Evolutionary conservation across 2,888 invertebrate species (phyloP), one percentile per base, ranked within the genome.

Genomic region (Troglohyphantes excavatus): DNA sequence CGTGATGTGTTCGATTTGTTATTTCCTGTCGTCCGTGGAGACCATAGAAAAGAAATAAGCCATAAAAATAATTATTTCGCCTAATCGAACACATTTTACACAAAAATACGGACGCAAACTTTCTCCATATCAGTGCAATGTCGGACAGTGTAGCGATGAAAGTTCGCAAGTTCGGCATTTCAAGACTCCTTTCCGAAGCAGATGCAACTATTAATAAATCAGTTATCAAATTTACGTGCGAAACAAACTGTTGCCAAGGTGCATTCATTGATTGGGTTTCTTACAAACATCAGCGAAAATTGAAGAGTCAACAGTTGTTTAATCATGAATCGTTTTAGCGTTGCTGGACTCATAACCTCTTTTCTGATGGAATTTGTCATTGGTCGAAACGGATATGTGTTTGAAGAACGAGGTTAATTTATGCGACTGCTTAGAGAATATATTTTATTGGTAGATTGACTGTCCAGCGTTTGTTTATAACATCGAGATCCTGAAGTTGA

Each of bases 161-260:
- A 29, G 19, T 46, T 53, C 19, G 29, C 3, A 17, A 72, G 5
- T 59, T 59, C 70, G 19, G 7, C 46, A 0, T 76, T 27, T 7
- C 23, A 61, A 76, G 59, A 59, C 59, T 21, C 11, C 46, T 19
- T 26, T n/a, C n/a, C 26, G n/a, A 3, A 9, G 33, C 9, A 27
- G 21, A 76, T 23, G 76, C 27, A 61, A 39, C 13, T 39, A 33
- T 26, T 78, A 63, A 63, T 78, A 65, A 72, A 78, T 61, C 65
- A 65, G 43, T 39, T 59, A 21, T 46, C 9, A 73, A 68, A 73
- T 59, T 29, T n/a, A 43, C 19, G 83, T 21, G 39, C 26, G 68
- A 76, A 76, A 85, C 76, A 85, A 85, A 85, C 85, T 70, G 85
- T 85, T 85, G 78, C 78, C 70, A 85, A 85, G 85, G 85, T 59